A percentile compares a stretch with the other conserved stretches of the same genome.
Conservation (phyloP, 2,888 invertebrate species). For the Tenthredo livida region DNA sequence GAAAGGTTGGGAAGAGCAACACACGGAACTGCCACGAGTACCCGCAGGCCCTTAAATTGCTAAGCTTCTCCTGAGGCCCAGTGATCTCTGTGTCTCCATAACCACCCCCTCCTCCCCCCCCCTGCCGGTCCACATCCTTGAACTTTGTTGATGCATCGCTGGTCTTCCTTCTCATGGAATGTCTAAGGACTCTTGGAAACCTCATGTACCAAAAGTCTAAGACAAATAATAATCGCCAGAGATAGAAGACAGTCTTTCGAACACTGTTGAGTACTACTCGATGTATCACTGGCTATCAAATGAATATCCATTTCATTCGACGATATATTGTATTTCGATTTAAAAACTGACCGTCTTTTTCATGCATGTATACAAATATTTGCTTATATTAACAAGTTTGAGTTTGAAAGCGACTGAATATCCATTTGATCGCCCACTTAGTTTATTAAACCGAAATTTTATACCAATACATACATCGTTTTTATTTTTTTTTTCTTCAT, state of each 20-base stretch:
- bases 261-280: neutral
- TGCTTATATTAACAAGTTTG: neutral
- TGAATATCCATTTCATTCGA: neutral
- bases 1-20: conserved; percentile 40
- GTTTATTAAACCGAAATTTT: neutral
- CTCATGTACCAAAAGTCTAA: neutral
- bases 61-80: neutral
- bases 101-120: too few species aligned
- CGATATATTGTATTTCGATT: neutral
- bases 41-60: conserved; percentile 36
- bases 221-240: neutral
- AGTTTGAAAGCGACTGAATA: neutral
- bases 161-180: neutral
- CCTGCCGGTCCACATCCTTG: conserved; percentile 8
- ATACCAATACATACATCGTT: neutral
- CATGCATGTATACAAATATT: neutral
- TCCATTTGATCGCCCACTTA: neutral
- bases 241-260: neutral
- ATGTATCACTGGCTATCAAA: neutral
- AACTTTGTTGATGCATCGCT: conserved; percentile 4
- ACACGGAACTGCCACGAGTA: conserved; percentile 8
- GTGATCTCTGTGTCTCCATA: conserved; percentile 10
- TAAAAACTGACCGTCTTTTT: neutral
- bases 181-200: neutral
- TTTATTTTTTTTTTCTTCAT: neutral